A percentile compares a stretch with the other conserved stretches of the same genome.
Evolutionary conservation across 2,797 vertebrate genomes (phyloP).

Genomic region (Taeniopygia guttata): DNA sequence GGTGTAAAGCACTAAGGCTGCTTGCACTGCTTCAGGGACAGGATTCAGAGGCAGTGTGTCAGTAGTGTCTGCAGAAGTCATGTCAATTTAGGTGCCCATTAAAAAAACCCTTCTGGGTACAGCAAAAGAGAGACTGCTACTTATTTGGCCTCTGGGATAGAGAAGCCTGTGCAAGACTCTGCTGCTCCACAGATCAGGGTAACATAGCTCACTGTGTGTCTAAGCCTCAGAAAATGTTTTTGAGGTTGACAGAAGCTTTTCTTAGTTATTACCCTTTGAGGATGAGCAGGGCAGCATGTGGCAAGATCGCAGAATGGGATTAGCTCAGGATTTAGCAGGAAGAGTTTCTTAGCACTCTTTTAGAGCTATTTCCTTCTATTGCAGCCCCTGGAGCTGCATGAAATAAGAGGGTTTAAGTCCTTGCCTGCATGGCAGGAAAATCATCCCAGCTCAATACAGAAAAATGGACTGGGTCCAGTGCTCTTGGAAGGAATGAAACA

Average conservation of each 20-base stretch:
- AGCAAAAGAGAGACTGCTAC: neutral
- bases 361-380: neutral
- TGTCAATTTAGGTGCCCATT: neutral
- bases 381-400: neutral
- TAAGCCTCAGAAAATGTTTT: constrained; percentile 16
- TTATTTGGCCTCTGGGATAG: neutral
- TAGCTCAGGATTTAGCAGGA: constrained; percentile 20
- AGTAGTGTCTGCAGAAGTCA: neutral
- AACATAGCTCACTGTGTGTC: neutral
- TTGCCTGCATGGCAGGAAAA: neutral
- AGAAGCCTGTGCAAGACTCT: neutral
- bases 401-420: neutral
- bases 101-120: neutral
- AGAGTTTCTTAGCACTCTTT: neutral
- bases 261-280: neutral
- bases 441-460: neutral
- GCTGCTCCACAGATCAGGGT: neutral
- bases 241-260: constrained; percentile 23
- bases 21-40: neutral
- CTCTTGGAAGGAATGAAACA: neutral
- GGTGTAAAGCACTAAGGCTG: neutral
- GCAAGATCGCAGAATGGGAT: neutral
- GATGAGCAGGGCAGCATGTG: neutral
- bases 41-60: neutral
- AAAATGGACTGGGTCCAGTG: neutral